A percentile compares a stretch with the other conserved stretches of the same genome.
Conservation (phyloP, 1,140 invertebrate species). For the Pachyrhynchus sulphureomaculatus region DNA sequence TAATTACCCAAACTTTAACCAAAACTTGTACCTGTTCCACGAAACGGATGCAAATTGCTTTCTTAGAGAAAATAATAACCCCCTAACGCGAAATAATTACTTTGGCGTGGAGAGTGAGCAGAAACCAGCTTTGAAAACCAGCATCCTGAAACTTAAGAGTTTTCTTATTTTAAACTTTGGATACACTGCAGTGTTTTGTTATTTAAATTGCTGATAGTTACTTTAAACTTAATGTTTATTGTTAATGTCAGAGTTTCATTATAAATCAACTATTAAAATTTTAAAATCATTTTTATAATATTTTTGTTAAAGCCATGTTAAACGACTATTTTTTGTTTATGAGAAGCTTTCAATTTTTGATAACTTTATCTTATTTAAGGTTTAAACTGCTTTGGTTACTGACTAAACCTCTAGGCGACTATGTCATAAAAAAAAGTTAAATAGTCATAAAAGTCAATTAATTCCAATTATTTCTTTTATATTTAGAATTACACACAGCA, state of each 20-base stretch:
- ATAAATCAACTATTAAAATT: too few relatives aligned
- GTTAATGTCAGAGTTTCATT: neutral
- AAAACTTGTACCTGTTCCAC: slow-evolving; percentile 27
- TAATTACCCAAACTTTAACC: slow-evolving; percentile 30
- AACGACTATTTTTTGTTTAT: too few relatives aligned
- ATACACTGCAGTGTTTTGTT: slow-evolving; percentile 11
- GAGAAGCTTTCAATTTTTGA: too few relatives aligned
- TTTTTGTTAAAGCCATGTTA: too few relatives aligned
- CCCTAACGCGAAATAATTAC: slow-evolving; percentile 32
- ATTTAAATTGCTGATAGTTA: neutral
- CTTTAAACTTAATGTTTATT: neutral
- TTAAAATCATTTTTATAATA: too few relatives aligned
- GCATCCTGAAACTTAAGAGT: slow-evolving; percentile 8
- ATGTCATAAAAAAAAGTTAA: too few relatives aligned
- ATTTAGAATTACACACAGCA: too few relatives aligned
- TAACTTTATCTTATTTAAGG: too few relatives aligned
- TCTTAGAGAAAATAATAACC: slow-evolving; percentile 35
- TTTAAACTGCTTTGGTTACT: too few relatives aligned
- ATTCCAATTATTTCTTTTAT: too few relatives aligned
- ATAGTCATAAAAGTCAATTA: too few relatives aligned
- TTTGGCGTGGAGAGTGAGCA: slow-evolving; percentile 11
- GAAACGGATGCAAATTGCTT: slow-evolving; percentile 33
- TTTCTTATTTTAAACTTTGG: slow-evolving; percentile 9
- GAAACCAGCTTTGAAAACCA: slow-evolving; percentile 18
- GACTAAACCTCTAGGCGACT: too few relatives aligned